phyloP scores from a whole-genome alignment of 2,888 invertebrate species.

The Pristionchus mayeri region DNA sequence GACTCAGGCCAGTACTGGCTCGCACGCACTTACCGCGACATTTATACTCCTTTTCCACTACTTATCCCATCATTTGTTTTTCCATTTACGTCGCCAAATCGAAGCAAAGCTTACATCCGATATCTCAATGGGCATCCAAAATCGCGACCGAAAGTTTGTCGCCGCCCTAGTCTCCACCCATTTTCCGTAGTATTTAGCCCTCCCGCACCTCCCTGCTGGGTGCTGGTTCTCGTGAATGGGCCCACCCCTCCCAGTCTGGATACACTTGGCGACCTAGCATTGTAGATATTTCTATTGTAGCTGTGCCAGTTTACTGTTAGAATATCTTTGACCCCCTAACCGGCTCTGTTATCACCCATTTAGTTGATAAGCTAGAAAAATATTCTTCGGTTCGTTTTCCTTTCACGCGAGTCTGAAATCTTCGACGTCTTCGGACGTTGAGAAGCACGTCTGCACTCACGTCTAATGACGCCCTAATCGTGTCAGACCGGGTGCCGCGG shows the following conservation, averaged over 20 bases:
- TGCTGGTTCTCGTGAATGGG: neutral
- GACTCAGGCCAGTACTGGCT: too few relatives aligned
- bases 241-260: neutral
- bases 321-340: neutral
- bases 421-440: neutral
- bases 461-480: neutral
- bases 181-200: neutral
- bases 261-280: too few relatives aligned
- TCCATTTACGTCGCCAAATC: constrained; percentile 4
- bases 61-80: neutral
- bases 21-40: too few relatives aligned
- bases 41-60: neutral
- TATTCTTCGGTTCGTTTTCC: neutral
- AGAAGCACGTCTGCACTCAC: neutral
- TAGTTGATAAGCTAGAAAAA: neutral
- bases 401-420: neutral
- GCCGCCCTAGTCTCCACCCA: neutral
- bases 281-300: neutral
- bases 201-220: neutral
- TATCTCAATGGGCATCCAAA: neutral
- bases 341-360: neutral
- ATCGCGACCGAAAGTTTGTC: neutral
- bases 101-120: constrained; percentile 10
- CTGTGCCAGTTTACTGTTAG: too few relatives aligned
- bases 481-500: too few relatives aligned